Conservation (phyloP, 2,113 vertebrate species). For the Crypturellus undulatus region DNA sequence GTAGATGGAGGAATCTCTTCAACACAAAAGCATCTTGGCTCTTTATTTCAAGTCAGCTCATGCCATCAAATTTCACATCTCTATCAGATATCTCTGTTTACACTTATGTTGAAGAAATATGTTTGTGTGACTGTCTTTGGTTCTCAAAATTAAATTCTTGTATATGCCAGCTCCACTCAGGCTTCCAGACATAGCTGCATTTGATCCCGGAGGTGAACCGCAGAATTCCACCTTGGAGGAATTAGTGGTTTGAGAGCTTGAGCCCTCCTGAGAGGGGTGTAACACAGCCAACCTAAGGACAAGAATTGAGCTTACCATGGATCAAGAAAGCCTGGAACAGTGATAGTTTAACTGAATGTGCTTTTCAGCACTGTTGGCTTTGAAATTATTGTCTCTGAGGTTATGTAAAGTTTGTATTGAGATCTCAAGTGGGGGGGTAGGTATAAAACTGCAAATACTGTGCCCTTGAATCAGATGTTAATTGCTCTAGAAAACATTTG, state of each 20-base stretch:
- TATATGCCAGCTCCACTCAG: not conserved
- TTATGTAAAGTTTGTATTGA: not conserved
- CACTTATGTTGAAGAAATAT: not conserved
- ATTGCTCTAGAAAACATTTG: conserved; percentile 42
- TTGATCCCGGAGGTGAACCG: not conserved
- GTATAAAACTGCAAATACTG: not conserved
- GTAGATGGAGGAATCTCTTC: not conserved
- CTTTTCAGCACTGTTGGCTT: not conserved
- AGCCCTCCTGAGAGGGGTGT: not conserved
- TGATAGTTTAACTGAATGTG: not conserved
- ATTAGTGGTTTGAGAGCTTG: not conserved
- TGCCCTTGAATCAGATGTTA: conserved; percentile 8
- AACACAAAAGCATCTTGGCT: not conserved
- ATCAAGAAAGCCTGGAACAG: not conserved
- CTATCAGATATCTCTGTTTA: not conserved
- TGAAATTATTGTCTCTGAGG: not conserved
- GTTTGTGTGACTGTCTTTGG: not conserved
- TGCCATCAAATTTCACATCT: not conserved
- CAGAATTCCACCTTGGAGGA: not conserved
- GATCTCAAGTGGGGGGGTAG: not conserved
- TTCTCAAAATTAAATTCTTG: not conserved
- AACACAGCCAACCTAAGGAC: not conserved
- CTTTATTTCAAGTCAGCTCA: not conserved
- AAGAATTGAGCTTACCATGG: not conserved
- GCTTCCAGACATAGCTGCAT: not conserved